Evolutionary conservation across 2,113 vertebrate species (phyloP), one percentile per base, ranked within the genome.

Genomic region (Poeciliopsis occidentalis): DNA sequence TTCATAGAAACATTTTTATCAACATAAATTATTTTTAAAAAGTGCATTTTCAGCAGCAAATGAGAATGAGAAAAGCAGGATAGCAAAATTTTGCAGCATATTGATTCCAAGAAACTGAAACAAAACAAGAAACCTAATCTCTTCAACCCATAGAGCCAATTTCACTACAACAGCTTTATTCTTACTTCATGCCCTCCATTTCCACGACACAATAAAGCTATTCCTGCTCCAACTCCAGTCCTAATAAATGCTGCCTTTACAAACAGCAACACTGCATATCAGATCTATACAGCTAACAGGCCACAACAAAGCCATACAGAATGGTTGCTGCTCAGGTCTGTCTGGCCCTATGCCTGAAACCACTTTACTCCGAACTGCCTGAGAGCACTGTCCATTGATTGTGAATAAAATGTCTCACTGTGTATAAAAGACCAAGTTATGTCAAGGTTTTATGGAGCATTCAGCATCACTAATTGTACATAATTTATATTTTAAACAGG

Each of bases 391-490:
- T 13, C 61, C 73, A 87, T 83, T 71, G 83, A 90, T 79, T 77
- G 69, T 31, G 13, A 61, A 80, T 85, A 67, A 85, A 86, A 65
- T 0, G 60, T 32, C 71, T 80, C 71, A 27, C 64, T 71, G 57
- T 19, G 64, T 1, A 72, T 0, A 37, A 67, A 62, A n/a, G 17
- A 17, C 15, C 29, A 60, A 60, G 64, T 75, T 77, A 44, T 65
- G 41, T 78, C 75, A 24, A 65, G 63, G 60, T 69, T 88, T 85
- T 75, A 80, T 76, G 34, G 78, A 54, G 62, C 78, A 71, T 57
- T 88, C 71, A 85, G 78, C 69, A 66, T 73, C 84, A 71, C 73
- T 74, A 85, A 91, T 83, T 85, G 80, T 0, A 63, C 24, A 63
- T 29, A 64, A 69, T 75, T 67, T 80, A 77, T 60, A 37, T 71